Conservation (phyloP, 92 coral and sea anemone genomes). For the Porites evermanni region DNA sequence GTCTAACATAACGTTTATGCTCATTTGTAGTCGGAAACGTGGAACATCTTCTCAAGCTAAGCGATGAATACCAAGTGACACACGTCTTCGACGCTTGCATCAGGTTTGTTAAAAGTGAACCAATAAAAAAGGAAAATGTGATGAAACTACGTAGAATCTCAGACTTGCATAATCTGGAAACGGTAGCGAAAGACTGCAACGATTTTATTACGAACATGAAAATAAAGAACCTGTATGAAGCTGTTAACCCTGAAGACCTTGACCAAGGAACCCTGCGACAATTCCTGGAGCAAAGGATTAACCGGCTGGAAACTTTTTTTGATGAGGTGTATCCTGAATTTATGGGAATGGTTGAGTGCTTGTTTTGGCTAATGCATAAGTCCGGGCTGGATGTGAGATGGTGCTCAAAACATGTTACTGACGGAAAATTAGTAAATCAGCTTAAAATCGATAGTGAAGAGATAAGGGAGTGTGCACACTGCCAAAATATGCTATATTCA, state of each 20-base stretch:
- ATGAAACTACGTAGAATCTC: slow-evolving; percentile 22
- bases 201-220: not conserved
- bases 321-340: not conserved
- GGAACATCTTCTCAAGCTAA: slow-evolving; percentile 33
- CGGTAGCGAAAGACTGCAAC: slow-evolving; percentile 1
- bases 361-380: not conserved
- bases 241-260: not conserved
- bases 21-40: slow-evolving; percentile 14
- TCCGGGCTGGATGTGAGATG: not conserved
- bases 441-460: no score
- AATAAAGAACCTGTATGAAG: not conserved
- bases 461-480: no score
- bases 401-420: not conserved
- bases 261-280: slow-evolving; percentile 25
- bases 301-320: not conserved
- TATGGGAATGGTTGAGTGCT: not conserved
- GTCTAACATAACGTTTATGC: no score
- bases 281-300: slow-evolving; percentile 12
- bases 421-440: no score
- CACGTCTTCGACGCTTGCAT: slow-evolving; percentile 18
- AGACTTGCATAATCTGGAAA: not conserved
- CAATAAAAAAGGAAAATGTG: not conserved
- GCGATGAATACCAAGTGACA: slow-evolving; percentile 47
- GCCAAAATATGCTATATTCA: no score
- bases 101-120: slow-evolving; percentile 8